Base-by-base conservation (phyloP, 2,888 invertebrate genomes). In the Drosophila atripex region DNA sequence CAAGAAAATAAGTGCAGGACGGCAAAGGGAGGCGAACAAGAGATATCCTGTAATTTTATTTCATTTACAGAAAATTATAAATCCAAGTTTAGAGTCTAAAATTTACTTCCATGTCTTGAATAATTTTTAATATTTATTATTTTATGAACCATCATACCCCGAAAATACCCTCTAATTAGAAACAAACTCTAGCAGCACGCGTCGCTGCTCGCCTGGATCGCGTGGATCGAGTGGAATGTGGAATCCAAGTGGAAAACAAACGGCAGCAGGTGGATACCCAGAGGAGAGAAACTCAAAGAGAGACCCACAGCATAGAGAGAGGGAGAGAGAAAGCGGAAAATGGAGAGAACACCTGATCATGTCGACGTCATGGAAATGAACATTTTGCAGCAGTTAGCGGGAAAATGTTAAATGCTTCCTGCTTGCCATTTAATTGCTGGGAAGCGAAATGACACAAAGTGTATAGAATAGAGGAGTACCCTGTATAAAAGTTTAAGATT, bases 341-440 rank as follows among this genome's bases (percentile, higher is more conserved):
- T 23, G n/a, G 16, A n/a, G 18, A 16, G 18, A 41, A 69, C 68
- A 69, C 70, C 68, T 58, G 68, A 68, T 49, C 21, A 47, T n/a
- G 23, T 51, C 70, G 52, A 64, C 64, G 64, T 58, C 51, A 69
- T 58, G 58, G 57, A 57, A 57, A 69, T 57, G 12, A 51, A 47
- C 21, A 65, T 23, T 28, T 43, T 30, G 41, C 43, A 30, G 51
- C 43, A 23, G 16, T 39, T 60, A n/a, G 14, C 12, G 46, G n/a
- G 60, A 39, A 47, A 60, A 51, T n/a, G 9, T 51, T 51, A 64
- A 71, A 71, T 45, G 38, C 43, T 71, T 60, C 53, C 60, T 63
- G 60, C 53, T 59, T 9, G 23, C 46, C 39, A 39, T 21, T 59
- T 60, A 60, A 59, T 60, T 39, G 28, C 28, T 47, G 25, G 5